phyloP scores from a whole-genome alignment of 2,113 vertebrate genomes.

The Rynchops niger region DNA sequence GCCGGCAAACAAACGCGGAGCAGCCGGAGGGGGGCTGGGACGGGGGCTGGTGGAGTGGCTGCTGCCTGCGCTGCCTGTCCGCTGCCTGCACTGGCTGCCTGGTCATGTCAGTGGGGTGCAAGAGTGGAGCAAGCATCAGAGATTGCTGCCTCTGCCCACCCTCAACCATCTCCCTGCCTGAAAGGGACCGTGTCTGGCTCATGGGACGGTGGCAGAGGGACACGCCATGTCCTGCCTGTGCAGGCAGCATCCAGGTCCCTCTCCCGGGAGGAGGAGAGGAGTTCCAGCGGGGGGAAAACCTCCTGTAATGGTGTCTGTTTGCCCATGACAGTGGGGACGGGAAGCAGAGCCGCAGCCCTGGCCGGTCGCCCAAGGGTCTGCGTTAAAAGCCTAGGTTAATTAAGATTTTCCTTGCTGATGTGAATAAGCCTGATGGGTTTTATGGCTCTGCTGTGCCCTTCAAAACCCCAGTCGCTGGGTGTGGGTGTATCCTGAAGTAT shows the following conservation, averaged over 20 bases:
- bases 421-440: background rate
- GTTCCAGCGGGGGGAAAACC: background rate
- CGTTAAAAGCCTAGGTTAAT: background rate
- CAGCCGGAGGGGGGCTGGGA: background rate
- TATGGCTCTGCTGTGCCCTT: background rate
- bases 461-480: background rate
- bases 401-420: background rate
- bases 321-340: background rate
- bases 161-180: background rate
- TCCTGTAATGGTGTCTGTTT: background rate
- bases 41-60: background rate
- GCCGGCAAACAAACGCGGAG: background rate
- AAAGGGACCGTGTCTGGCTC: background rate
- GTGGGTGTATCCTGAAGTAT: accelerated
- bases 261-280: accelerated
- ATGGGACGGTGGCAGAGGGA: background rate
- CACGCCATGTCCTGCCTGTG: accelerated
- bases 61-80: background rate
- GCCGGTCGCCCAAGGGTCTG: background rate
- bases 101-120: accelerated
- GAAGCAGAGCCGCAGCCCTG: background rate
- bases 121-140: background rate
- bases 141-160: background rate
- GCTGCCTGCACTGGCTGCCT: background rate
- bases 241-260: accelerated